Conservation (phyloP, 2,888 invertebrate genomes). For the Phaonia tiefii region DNA sequence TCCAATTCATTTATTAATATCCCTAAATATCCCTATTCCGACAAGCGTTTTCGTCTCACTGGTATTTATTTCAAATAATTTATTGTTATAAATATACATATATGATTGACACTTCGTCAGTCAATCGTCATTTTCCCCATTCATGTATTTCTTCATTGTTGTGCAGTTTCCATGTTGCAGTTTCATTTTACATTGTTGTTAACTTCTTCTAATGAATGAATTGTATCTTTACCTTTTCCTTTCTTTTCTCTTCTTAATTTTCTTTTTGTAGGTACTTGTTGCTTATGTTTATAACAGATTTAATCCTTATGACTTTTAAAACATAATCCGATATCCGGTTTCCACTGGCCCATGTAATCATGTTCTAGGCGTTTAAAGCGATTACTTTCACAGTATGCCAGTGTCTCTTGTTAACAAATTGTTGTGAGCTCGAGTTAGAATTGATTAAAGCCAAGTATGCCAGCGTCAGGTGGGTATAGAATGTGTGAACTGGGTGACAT, state of each 20-base stretch:
- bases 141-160: slow-evolving; percentile 38
- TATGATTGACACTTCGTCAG: slow-evolving; percentile 63
- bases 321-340: slow-evolving; percentile 71
- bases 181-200: slow-evolving; percentile 54
- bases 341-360: slow-evolving; percentile 57
- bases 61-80: slow-evolving; percentile 35
- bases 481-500: background rate
- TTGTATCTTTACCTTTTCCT: slow-evolving; percentile 46
- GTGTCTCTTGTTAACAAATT: slow-evolving; percentile 36
- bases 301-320: slow-evolving; percentile 74
- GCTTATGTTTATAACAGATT: no score
- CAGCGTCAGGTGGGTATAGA: background rate
- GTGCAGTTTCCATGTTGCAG: background rate
- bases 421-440: background rate
- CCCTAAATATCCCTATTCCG: background rate
- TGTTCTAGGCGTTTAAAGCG: slow-evolving; percentile 45
- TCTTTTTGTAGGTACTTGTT: slow-evolving; percentile 36
- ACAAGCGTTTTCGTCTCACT: background rate
- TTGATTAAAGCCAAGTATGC: background rate
- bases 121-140: slow-evolving; percentile 53
- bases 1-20: slow-evolving; percentile 14
- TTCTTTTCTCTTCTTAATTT: background rate
- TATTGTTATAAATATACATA: no score
- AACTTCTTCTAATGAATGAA: slow-evolving; percentile 50
- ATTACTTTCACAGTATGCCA: slow-evolving; percentile 32